Conservation (phyloP, 2,888 invertebrate species). For the Cinara cedri region DNA sequence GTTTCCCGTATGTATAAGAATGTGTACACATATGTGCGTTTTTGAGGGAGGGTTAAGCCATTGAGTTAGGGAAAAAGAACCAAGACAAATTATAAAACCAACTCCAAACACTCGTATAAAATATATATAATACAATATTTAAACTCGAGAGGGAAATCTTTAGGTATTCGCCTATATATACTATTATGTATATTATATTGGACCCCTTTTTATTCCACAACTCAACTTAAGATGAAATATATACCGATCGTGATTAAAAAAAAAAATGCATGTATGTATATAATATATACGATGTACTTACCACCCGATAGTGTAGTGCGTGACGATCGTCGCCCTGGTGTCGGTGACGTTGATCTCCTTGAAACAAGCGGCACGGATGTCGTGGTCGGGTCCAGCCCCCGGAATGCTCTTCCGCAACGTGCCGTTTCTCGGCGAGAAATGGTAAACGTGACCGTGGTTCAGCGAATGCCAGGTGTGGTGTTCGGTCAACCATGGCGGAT, state of each 20-base stretch:
- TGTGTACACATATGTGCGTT: background rate
- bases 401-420: slow-evolving; percentile 61
- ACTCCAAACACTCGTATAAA: slow-evolving; percentile 12
- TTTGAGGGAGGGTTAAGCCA: background rate
- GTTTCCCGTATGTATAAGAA: slow-evolving; percentile 20
- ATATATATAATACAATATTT: slow-evolving; percentile 9
- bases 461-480: slow-evolving; percentile 82
- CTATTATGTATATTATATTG: background rate
- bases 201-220: background rate
- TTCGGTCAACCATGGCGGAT: slow-evolving; percentile 78
- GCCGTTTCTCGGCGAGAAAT: slow-evolving; percentile 70
- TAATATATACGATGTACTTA: slow-evolving; percentile 63
- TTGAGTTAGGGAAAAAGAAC: background rate
- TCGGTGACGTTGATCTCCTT: slow-evolving; percentile 59
- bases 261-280: background rate
- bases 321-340: slow-evolving; percentile 66
- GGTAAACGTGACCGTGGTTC: slow-evolving; percentile 75
- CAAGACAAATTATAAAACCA: slow-evolving; percentile 1
- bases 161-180: no score
- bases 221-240: background rate
- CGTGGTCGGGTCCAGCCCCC: slow-evolving; percentile 62
- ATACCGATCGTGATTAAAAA: slow-evolving; percentile 21
- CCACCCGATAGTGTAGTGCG: slow-evolving; percentile 80
- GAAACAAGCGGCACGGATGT: slow-evolving; percentile 65
- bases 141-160: background rate